Evolutionary conservation across 2,113 vertebrate genomes (phyloP), one percentile per base, ranked within the genome.

Genomic region (Pholis gunnellus): DNA sequence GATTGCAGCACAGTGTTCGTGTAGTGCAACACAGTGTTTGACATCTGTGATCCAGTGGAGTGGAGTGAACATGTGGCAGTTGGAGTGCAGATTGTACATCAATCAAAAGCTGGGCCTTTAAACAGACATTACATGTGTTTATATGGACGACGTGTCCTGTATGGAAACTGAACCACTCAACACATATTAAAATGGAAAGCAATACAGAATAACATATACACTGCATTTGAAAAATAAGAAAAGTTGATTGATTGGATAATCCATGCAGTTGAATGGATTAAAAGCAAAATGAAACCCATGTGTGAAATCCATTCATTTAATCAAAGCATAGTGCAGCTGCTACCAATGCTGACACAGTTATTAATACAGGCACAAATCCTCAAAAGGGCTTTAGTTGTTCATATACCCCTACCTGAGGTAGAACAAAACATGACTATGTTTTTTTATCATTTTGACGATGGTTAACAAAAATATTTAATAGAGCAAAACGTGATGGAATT

Each of bases 231-330:
- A 82, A 75, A 72, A 50, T 22, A 63, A 69, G 14, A 17, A 54
- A 44, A 56, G 38, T 72, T 70, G 72, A 71, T 65, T 86, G 76
- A 86, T 66, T 44, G 22, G 60, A 65, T 82, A 74, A 79, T 80
- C 59, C 52, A 34, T 74, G 44, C 6, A 38, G 6, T 25, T 79
- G 85, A 84, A 59, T 82, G 73, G 82, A 85, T 90, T 81, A 75
- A 76, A 75, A 71, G 76, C 34, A 20, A 40, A 66, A 74, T 76
- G 8, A 70, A 70, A 38, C 25, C 54, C 72, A 71, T 64, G 52
- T 72, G 79, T 84, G 78, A 88, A 85, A 71, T 72, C 68, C 61
- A 57, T 72, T 87, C 31, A 82, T 86, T 78, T 81, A 87, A 88
- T 85, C 69, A 82, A 78, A 81, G 69, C 15, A 25, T 3, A 68